Evolutionary conservation across 2,888 invertebrate genomes (phyloP).

Genomic region (Epirrhoe tristata): DNA sequence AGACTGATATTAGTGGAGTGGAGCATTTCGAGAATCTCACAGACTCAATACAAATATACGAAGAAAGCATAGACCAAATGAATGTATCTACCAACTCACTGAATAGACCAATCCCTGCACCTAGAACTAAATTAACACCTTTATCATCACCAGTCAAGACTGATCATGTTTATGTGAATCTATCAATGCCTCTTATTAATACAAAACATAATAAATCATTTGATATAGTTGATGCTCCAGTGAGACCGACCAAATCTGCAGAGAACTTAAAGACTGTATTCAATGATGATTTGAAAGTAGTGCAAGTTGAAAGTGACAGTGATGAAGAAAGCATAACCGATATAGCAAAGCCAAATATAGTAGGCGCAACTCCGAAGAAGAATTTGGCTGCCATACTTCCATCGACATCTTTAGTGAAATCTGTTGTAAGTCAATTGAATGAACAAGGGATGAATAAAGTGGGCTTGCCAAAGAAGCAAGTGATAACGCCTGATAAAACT

Average conservation of each 20-base stretch:
- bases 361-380: constrained; percentile 77
- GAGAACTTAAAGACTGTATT: constrained; percentile 64
- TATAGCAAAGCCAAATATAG: constrained; percentile 71
- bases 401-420: constrained; percentile 78
- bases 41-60: constrained; percentile 88
- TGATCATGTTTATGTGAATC: constrained; percentile 86
- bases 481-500: constrained; percentile 77
- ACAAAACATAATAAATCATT: constrained; percentile 62
- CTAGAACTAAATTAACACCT: constrained; percentile 79
- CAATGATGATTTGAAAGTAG: constrained; percentile 44
- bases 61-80: constrained; percentile 69
- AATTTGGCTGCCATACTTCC: constrained; percentile 67
- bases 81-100: constrained; percentile 76
- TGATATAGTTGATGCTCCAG: constrained; percentile 70
- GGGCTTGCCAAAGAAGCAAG: constrained; percentile 74
- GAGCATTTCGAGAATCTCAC: constrained; percentile 87
- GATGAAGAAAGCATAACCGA: constrained; percentile 33
- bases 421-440: constrained; percentile 74
- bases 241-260: constrained; percentile 70
- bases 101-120: constrained; percentile 86
- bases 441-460: constrained; percentile 73
- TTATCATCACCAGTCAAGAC: constrained; percentile 69
- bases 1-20: constrained; percentile 72
- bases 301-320: constrained; percentile 47
- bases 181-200: constrained; percentile 81